phyloP scores from a whole-genome alignment of 2,888 invertebrate genomes.

The Diaphora mendica region DNA sequence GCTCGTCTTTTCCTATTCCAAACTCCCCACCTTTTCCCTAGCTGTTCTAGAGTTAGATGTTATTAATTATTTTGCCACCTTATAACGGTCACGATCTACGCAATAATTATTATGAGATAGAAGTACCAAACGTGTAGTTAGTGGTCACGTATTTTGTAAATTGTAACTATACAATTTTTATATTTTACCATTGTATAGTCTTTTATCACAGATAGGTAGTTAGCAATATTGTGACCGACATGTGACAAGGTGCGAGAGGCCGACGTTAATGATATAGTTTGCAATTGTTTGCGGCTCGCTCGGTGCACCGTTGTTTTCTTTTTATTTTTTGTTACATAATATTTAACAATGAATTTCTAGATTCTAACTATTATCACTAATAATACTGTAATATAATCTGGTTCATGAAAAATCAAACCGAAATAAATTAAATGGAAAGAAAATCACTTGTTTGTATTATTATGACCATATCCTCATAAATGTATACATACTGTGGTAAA shows the following conservation, averaged over 20 bases:
- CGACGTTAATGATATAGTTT: slow-evolving; percentile 62
- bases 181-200: slow-evolving; percentile 86
- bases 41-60: slow-evolving; percentile 78
- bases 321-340: slow-evolving; percentile 84
- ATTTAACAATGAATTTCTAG: slow-evolving; percentile 86
- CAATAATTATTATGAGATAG: slow-evolving; percentile 75
- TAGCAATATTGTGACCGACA: slow-evolving; percentile 73
- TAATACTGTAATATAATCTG: slow-evolving; percentile 87
- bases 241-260: slow-evolving; percentile 62
- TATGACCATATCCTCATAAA: slow-evolving; percentile 16
- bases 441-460: slow-evolving; percentile 59
- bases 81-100: slow-evolving; percentile 70
- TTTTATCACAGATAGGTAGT: slow-evolving; percentile 80
- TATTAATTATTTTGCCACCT: slow-evolving; percentile 58
- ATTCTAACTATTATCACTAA: slow-evolving; percentile 86
- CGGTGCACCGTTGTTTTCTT: slow-evolving; percentile 80
- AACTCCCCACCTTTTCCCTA: slow-evolving; percentile 71
- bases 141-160: slow-evolving; percentile 85
- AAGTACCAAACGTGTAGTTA: slow-evolving; percentile 86
- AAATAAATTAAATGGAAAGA: slow-evolving; percentile 85
- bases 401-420: slow-evolving; percentile 86
- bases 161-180: slow-evolving; percentile 84
- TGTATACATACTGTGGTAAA: slow-evolving; percentile 21
- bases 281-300: slow-evolving; percentile 68
- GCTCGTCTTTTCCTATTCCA: slow-evolving; percentile 62